These are phyloP conservation scores for Tetramorium simillimum DNA, from an alignment of 1,140 invertebrate species.

Conservation along the genomic window DNA sequence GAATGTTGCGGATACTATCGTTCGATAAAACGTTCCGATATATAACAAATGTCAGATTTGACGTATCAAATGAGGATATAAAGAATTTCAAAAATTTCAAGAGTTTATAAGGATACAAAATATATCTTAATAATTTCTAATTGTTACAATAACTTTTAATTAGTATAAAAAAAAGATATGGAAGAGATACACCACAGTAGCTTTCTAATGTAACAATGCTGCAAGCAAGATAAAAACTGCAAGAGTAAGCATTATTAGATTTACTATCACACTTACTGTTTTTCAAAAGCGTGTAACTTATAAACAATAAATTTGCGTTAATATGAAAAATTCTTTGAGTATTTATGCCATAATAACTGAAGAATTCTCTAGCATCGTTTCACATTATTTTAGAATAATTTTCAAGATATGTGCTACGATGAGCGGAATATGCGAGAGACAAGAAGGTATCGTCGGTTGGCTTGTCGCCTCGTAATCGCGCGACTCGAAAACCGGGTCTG, in stretches of 20 bases:
- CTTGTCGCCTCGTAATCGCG: slow-evolving; percentile 75
- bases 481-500: slow-evolving; percentile 71
- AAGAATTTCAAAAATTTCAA: neutral
- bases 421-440: slow-evolving; percentile 6
- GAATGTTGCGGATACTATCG: neutral
- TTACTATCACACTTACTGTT: neutral
- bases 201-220: neutral
- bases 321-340: neutral
- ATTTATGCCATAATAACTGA: neutral
- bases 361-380: neutral
- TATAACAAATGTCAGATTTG: slow-evolving; percentile 41
- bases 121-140: neutral
- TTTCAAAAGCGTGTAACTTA: neutral
- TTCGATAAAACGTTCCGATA: slow-evolving; percentile 2
- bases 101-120: neutral
- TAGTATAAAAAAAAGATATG: neutral
- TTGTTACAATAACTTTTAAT: neutral
- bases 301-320: neutral
- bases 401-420: slow-evolving; percentile 23
- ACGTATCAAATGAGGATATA: neutral
- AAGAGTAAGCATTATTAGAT: neutral
- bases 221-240: neutral
- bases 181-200: neutral
- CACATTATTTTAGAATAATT: slow-evolving; percentile 7
- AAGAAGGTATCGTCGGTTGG: slow-evolving; percentile 53